Evolutionary conservation across 2,888 invertebrate species (phyloP), one percentile per base, ranked within the genome.

Genomic region (Melinopterus prodromus): DNA sequence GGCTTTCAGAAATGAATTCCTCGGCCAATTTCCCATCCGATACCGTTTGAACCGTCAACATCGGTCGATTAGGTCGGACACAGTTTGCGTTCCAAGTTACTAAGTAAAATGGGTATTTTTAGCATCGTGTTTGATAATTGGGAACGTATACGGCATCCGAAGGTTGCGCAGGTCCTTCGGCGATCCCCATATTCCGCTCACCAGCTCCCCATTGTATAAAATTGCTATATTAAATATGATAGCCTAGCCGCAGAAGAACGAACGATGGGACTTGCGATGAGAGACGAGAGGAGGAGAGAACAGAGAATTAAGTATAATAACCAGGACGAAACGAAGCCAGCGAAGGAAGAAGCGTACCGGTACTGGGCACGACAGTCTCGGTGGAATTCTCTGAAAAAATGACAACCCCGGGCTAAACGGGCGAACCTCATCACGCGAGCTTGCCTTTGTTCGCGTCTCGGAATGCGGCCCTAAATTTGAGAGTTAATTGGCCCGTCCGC

Each of bases 321-420:
- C 71, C 70, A 38, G 69, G 76, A 53, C 53, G 74, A 74, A 74
- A 16, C 74, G 74, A 15, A 71, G 71, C n/a, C 36, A 35, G 37
- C 36, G 37, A 36, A 26, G 35, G 71, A 80, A 26, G 35, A 69
- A 80, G 81, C 80, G 79, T 82, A 79, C 80, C 80, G 75, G 26
- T 26, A 26, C 26, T 26, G 26, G 26, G 79, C 82, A 83, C 82
- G 82, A 82, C 81, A 79, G 81, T 80, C 82, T 81, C 80, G 26
- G 26, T 80, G 79, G 78, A 83, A 84, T 85, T 85, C 83, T 83
- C 83, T 81, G 84, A 85, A 86, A 85, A 86, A 86, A 85, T 86
- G 86, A 86, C 86, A 86, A 86, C 87, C 87, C 83, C 85, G 83
- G 87, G 87, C 87, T 80, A 85, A 86, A 86, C 83, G 81, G 84